These are phyloP conservation scores for Andrena minutula DNA, from an alignment of 2,888 invertebrate species.

Conservation along the genomic window DNA sequence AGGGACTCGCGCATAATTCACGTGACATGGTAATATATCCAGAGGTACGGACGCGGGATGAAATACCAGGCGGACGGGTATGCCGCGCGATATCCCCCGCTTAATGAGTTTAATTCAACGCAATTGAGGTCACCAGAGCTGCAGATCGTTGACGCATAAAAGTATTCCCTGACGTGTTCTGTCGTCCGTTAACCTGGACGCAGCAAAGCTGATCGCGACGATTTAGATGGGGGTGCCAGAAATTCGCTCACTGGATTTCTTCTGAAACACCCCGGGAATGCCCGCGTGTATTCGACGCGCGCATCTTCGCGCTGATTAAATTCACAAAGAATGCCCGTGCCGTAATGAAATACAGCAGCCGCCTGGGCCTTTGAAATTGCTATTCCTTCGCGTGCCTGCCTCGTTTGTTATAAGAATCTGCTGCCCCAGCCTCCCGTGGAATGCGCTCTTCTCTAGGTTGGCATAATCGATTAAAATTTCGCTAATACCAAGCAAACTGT, in stretches of 20 bases:
- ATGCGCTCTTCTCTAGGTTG: no score
- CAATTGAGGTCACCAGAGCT: background rate
- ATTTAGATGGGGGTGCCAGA: background rate
- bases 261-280: background rate
- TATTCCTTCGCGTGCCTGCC: background rate
- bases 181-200: background rate
- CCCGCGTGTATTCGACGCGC: background rate
- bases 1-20: constrained; percentile 5
- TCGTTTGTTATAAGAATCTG: constrained; percentile 6
- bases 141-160: constrained; percentile 1
- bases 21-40: background rate
- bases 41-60: background rate
- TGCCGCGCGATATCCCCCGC: constrained; percentile 7
- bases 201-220: background rate
- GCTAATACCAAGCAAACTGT: no score
- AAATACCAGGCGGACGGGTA: constrained; percentile 1
- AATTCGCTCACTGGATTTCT: background rate
- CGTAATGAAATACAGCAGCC: background rate
- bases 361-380: constrained; percentile 14
- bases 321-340: constrained; percentile 30
- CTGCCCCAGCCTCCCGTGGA: no score
- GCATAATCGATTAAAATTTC: no score
- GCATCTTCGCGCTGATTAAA: constrained; percentile 44
- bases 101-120: constrained; percentile 13
- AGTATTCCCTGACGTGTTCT: constrained; percentile 10